Conservation (phyloP, 2,888 invertebrate species). For the Apamea anceps region DNA sequence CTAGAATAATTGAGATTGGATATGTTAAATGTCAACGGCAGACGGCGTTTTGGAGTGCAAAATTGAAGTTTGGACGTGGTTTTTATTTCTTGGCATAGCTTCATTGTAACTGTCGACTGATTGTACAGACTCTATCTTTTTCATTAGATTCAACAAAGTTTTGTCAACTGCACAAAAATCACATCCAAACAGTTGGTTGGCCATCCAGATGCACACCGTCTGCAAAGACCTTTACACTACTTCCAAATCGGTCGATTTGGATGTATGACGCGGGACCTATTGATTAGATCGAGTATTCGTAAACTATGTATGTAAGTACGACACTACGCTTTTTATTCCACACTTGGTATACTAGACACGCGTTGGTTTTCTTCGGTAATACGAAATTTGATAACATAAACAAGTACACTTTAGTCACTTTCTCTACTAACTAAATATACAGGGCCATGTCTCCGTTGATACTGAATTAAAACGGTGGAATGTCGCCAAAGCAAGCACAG, state of each 20-base stretch:
- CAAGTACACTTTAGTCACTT: conserved; percentile 20
- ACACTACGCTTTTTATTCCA: not conserved
- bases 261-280: not conserved
- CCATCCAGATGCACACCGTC: not conserved
- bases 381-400: not conserved
- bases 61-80: not conserved
- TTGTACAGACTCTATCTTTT: not conserved
- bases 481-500: conserved; percentile 34
- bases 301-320: not conserved
- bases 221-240: not conserved
- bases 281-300: not conserved
- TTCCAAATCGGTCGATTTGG: not conserved
- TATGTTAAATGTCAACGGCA: not conserved
- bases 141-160: not conserved
- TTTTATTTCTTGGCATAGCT: not conserved
- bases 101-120: not conserved
- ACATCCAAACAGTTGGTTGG: not conserved
- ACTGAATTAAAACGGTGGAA: conserved; percentile 38
- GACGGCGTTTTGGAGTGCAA: not conserved
- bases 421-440: conserved; percentile 54
- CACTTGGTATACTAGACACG: conserved; percentile 16
- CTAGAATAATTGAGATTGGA: not conserved
- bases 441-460: conserved; percentile 43
- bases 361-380: not conserved
- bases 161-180: not conserved